phyloP scores from a whole-genome alignment of 2,888 invertebrate genomes.

The Nomada flava region DNA sequence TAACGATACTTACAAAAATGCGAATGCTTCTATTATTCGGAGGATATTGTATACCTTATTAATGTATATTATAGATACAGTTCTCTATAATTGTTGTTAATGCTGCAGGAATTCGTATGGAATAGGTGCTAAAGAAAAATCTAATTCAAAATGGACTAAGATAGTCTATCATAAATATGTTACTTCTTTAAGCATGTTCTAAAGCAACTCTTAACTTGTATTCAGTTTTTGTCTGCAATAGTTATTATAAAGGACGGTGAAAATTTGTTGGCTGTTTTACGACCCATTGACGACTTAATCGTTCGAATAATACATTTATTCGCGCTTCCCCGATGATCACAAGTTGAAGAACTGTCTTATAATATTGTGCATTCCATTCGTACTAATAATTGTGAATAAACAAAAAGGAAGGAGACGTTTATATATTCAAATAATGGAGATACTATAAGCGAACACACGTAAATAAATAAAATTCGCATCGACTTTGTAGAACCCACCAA shows the following conservation, averaged over 20 bases:
- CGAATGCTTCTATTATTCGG: conserved; percentile 16
- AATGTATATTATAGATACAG: neutral
- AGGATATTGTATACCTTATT: neutral
- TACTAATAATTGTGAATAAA: neutral
- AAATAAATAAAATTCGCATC: conserved; percentile 9
- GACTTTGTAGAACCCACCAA: conserved; percentile 25
- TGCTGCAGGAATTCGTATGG: neutral
- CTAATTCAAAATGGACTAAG: neutral
- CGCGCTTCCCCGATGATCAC: neutral
- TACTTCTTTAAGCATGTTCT: too few species aligned
- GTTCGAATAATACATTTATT: conserved; percentile 16
- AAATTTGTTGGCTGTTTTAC: conserved; percentile 10
- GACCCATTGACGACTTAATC: neutral
- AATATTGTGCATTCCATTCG: neutral
- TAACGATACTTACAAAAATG: neutral
- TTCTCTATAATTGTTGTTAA: neutral
- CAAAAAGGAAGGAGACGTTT: neutral
- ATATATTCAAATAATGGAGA: neutral
- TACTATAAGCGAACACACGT: neutral
- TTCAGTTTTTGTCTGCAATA: too few species aligned
- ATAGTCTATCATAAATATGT: neutral
- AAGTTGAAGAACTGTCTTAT: neutral
- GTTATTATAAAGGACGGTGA: neutral
- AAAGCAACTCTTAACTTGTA: too few species aligned
- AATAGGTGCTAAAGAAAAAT: neutral